Percentiles rank a stretch among this genome's conserved stretches.
These are phyloP conservation scores for Tigriopus californicus DNA, from an alignment of 2,888 invertebrate genomes.

Conservation along the genomic window DNA sequence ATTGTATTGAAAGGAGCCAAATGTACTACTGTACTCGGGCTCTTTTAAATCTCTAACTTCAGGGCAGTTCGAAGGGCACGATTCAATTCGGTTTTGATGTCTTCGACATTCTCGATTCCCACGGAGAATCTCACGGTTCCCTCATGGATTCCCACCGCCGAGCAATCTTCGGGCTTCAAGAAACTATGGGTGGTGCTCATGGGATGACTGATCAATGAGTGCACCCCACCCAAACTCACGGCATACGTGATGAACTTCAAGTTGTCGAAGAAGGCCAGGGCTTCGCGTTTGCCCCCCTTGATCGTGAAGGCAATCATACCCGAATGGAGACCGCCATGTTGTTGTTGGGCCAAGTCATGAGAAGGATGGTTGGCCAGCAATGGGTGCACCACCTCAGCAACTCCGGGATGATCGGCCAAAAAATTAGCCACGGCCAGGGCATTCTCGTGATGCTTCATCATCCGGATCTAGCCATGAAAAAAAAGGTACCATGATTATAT, in stretches of 20 bases:
- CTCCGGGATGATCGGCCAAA: not conserved
- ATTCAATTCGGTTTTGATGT: conserved; percentile 31
- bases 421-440: not conserved
- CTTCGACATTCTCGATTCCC: conserved; percentile 31
- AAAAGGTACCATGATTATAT: too few species aligned
- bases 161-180: conserved; percentile 28
- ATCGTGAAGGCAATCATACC: conserved; percentile 35
- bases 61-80: conserved; percentile 26
- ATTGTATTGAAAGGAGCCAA: too few species aligned
- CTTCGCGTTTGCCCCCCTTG: conserved; percentile 28
- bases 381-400: conserved; percentile 17
- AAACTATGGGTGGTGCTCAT: conserved; percentile 34
- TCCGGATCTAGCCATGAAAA: not conserved
- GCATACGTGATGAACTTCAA: conserved; percentile 28
- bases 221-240: conserved; percentile 35
- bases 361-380: conserved; percentile 28
- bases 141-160: conserved; percentile 28
- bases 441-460: not conserved
- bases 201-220: conserved; percentile 33
- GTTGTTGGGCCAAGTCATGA: conserved; percentile 27
- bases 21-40: too few species aligned
- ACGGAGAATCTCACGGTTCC: conserved; percentile 32
- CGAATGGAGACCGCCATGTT: conserved; percentile 27
- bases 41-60: too few species aligned
- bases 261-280: conserved; percentile 24